These are phyloP conservation scores for Petrocephalus schoutedeni DNA, from an alignment of 2,797 vertebrate species.

Conservation along the genomic window DNA sequence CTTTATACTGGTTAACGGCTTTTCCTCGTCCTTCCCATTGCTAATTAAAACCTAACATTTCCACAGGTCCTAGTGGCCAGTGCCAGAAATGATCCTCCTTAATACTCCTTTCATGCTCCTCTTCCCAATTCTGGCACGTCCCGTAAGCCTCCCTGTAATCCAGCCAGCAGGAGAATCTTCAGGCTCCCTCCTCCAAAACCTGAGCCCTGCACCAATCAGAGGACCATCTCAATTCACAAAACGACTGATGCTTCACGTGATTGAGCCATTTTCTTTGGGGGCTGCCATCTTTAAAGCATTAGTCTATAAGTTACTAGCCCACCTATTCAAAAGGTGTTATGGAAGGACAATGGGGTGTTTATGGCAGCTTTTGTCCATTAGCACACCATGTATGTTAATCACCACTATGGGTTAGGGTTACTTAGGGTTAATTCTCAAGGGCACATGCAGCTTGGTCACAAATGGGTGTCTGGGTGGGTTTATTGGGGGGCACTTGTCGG, in stretches of 20 bases:
- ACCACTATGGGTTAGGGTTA: background rate
- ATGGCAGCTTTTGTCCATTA: background rate
- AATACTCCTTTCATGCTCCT: background rate
- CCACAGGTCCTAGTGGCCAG: background rate
- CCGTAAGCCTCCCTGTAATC: conserved; percentile 18
- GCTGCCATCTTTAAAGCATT: background rate
- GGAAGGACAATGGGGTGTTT: background rate
- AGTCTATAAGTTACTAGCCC: background rate
- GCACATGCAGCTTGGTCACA: background rate
- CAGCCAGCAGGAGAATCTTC: background rate
- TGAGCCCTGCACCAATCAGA: background rate
- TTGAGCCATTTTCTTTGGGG: background rate
- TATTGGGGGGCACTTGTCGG: background rate
- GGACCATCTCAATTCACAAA: background rate
- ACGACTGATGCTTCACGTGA: background rate
- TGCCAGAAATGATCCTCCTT: background rate
- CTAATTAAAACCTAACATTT: conserved; percentile 17
- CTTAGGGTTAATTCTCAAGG: background rate
- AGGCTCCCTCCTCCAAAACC: background rate
- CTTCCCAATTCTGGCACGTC: background rate
- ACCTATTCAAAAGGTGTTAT: background rate
- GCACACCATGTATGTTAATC: background rate
- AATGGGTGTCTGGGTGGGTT: background rate
- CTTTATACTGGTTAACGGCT: background rate
- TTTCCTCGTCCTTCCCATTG: background rate